Conservation (phyloP, 2,888 invertebrate genomes). For the Nowickia ferox region DNA sequence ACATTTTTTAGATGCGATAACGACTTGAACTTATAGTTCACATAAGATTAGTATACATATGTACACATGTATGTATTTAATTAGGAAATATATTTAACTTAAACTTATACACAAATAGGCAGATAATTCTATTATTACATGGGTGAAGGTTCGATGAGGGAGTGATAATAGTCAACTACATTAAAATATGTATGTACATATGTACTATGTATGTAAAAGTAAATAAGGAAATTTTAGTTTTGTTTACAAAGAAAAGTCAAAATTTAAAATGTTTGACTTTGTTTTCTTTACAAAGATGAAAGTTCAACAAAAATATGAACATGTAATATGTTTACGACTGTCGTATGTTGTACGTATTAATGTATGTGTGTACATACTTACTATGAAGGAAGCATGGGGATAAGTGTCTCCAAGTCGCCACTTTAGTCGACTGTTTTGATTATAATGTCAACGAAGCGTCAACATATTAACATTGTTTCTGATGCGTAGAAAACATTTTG, state of each 20-base stretch:
- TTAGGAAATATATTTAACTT: not conserved
- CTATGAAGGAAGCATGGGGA: too few species aligned
- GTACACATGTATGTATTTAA: not conserved
- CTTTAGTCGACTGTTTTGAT: too few species aligned
- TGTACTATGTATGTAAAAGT: not conserved
- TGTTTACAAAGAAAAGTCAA: not conserved
- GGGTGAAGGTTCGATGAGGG: conserved; percentile 7
- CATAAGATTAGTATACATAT: conserved; percentile 11
- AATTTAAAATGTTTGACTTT: not conserved
- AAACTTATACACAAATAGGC: not conserved
- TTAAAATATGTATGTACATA: not conserved
- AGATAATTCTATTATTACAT: not conserved
- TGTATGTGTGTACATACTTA: too few species aligned
- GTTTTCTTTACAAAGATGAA: not conserved
- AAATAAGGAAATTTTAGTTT: not conserved
- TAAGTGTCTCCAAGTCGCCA: too few species aligned
- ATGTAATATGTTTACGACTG: not conserved
- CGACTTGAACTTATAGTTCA: conserved; percentile 56
- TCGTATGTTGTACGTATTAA: too few species aligned
- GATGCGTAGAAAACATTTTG: too few species aligned
- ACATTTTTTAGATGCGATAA: conserved; percentile 38
- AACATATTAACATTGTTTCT: too few species aligned
- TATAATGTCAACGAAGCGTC: too few species aligned
- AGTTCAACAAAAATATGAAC: not conserved
- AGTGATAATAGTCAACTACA: not conserved